A percentile compares a stretch with the other conserved stretches of the same genome.
Conservation (phyloP, 2,113 vertebrate species). For the Leptobrachium ailaonicum region DNA sequence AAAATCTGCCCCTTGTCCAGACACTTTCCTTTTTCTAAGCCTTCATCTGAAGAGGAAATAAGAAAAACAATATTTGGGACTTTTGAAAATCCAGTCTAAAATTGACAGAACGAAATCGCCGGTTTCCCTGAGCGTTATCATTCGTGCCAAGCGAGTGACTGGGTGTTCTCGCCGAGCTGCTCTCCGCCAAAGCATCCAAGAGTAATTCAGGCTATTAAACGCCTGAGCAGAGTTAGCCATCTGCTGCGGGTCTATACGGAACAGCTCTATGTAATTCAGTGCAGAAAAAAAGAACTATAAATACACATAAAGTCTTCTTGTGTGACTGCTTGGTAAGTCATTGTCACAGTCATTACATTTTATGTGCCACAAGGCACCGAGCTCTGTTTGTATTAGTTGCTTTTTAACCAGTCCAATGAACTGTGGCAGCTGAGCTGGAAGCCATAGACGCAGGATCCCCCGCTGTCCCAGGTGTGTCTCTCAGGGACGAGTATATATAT, state of each 20-base stretch:
- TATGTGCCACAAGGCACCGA: slow-evolving; percentile 62
- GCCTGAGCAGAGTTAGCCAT: slow-evolving; percentile 63
- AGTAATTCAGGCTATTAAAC: slow-evolving; percentile 59
- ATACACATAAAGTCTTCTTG: slow-evolving; percentile 51
- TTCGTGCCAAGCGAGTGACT: slow-evolving; percentile 23
- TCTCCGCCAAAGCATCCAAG: slow-evolving; percentile 23
- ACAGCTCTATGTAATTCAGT: slow-evolving; percentile 61
- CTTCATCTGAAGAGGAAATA: no score
- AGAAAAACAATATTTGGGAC: no score
- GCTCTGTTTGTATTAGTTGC: slow-evolving; percentile 59
- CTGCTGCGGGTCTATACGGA: slow-evolving; percentile 65
- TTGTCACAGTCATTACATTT: slow-evolving; percentile 65
- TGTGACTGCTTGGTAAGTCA: slow-evolving; percentile 60
- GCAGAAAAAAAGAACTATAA: slow-evolving; percentile 48
- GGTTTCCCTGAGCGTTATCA: no score
- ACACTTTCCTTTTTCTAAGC: no score
- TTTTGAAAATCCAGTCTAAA: no score
- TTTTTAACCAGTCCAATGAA: slow-evolving; percentile 47
- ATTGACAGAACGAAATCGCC: no score
- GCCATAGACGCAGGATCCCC: no score
- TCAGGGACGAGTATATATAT: no score
- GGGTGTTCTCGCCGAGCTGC: slow-evolving; percentile 40
- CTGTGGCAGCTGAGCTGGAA: slow-evolving; percentile 51
- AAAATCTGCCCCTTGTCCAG: no score
- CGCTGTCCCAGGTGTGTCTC: no score